A percentile compares a stretch with the other conserved stretches of the same genome.
Conservation (phyloP, 2,797 vertebrate species). For the Euphonia xanthogaster region DNA sequence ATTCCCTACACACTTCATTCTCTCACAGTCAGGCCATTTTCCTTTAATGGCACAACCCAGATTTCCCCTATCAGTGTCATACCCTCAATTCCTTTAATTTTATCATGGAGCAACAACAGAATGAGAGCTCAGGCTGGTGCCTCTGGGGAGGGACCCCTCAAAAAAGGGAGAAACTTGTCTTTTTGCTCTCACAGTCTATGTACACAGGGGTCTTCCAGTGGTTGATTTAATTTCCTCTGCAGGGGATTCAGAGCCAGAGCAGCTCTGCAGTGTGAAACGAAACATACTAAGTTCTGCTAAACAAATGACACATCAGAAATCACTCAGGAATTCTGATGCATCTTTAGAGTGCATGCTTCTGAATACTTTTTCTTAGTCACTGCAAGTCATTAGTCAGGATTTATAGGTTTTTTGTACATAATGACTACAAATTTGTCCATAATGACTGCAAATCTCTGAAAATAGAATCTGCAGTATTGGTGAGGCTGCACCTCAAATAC, state of each 20-base stretch:
- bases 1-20: neutral
- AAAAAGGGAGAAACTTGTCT: neutral
- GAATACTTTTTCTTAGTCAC: neutral
- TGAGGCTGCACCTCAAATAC: rapidly evolving
- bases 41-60: rapidly evolving
- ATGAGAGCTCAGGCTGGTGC: neutral
- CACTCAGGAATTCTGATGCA: neutral
- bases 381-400: neutral
- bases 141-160: neutral
- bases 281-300: neutral
- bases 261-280: neutral
- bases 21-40: neutral
- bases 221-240: neutral
- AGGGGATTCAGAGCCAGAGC: neutral
- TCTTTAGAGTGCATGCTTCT: neutral
- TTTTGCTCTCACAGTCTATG: neutral
- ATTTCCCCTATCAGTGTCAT: neutral
- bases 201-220: rapidly evolving
- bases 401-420: neutral
- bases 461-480: neutral
- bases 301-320: neutral
- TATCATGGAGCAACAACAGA: neutral
- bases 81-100: neutral
- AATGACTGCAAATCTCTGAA: neutral
- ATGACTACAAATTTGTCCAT: too few species aligned